A percentile compares a stretch with the other conserved stretches of the same genome.
Evolutionary conservation across 2,797 vertebrate species (phyloP).

Genomic region (Alfaro cultratus): DNA sequence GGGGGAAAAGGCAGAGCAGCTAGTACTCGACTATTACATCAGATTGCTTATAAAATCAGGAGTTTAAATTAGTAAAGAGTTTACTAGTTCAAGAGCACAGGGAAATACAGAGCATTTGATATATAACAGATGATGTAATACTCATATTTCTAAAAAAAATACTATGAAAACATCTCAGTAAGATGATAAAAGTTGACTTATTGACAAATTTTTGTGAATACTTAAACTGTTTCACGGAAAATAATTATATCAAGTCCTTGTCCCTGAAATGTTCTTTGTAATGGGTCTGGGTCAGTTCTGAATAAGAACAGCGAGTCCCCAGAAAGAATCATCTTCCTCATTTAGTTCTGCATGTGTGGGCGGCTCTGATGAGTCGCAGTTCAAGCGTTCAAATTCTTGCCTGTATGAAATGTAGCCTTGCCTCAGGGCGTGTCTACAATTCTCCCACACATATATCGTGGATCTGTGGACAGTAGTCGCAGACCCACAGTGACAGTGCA

Average conservation of each 20-base stretch:
- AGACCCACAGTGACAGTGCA: constrained; percentile 30
- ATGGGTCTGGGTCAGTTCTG: constrained; percentile 25
- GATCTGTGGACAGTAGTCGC: constrained; percentile 46
- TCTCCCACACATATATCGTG: constrained; percentile 46
- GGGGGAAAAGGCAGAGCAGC: constrained; percentile 17
- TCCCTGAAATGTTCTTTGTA: constrained; percentile 1
- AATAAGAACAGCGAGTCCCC: constrained; percentile 32
- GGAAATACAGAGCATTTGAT: constrained; percentile 14
- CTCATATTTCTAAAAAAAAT: constrained; percentile 8
- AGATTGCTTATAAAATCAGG: constrained; percentile 37
- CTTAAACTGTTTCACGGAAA: not conserved
- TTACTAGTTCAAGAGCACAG: constrained; percentile 30
- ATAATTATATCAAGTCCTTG: not conserved
- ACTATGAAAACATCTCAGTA: not conserved
- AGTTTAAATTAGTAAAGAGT: constrained; percentile 39
- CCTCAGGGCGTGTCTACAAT: constrained; percentile 47
- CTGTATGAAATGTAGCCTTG: constrained; percentile 48
- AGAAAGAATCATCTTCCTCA: constrained; percentile 50
- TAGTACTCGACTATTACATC: constrained; percentile 53
- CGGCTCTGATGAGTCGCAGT: constrained; percentile 44
- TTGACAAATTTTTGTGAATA: constrained; percentile 19
- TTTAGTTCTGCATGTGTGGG: constrained; percentile 57
- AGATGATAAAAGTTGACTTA: constrained; percentile 40
- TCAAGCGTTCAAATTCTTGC: constrained; percentile 43
- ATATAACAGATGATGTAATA: constrained; percentile 21